These are phyloP conservation scores for Rhyacophila evoluta DNA, from an alignment of 2,888 invertebrate species.

Conservation along the genomic window DNA sequence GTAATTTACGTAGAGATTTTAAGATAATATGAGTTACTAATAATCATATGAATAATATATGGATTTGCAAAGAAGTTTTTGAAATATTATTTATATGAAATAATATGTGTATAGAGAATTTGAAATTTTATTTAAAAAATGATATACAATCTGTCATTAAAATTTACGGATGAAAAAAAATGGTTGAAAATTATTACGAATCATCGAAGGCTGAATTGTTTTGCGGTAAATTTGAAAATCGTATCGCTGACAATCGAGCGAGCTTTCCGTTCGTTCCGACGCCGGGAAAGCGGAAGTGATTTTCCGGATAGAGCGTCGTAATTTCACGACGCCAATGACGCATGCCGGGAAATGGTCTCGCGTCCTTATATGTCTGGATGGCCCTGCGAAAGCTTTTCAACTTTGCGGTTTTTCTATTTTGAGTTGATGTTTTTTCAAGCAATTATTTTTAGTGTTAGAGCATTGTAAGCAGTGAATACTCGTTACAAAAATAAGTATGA, in stretches of 20 bases:
- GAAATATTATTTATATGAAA: too few species aligned
- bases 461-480: too few species aligned
- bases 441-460: too few species aligned
- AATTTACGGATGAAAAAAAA: not conserved
- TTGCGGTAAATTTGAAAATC: constrained; percentile 3
- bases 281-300: constrained; percentile 30
- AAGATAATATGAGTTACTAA: too few species aligned
- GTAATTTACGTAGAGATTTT: too few species aligned
- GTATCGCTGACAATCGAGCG: constrained; percentile 22
- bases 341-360: constrained; percentile 28
- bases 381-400: not conserved
- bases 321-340: constrained; percentile 43
- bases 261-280: not conserved
- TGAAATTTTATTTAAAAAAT: too few species aligned
- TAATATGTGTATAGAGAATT: too few species aligned
- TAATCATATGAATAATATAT: too few species aligned
- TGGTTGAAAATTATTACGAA: not conserved
- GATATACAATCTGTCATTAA: not conserved
- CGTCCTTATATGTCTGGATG: constrained; percentile 7
- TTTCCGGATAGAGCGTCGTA: constrained; percentile 36
- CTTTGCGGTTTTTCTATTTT: not conserved
- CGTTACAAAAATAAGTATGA: too few species aligned
- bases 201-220: not conserved
- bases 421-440: too few species aligned
- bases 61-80: too few species aligned